These are phyloP conservation scores for Drosophila basisetae DNA, from an alignment of 2,888 invertebrate genomes.

Conservation along the genomic window DNA sequence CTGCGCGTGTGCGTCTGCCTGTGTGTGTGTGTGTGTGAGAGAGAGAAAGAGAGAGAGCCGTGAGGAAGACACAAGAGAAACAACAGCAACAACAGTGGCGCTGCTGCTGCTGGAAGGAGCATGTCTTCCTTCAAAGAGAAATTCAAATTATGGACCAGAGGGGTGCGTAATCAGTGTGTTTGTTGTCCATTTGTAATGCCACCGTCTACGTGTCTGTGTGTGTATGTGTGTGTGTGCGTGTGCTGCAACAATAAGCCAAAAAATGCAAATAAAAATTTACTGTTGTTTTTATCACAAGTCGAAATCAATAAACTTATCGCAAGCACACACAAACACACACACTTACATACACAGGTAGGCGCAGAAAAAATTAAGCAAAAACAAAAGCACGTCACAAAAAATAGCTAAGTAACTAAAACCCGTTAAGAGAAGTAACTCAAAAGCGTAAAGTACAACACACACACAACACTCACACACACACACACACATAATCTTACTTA, in stretches of 20 bases:
- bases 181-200: constrained; percentile 9
- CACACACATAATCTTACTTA: background rate
- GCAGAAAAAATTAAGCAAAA: constrained; percentile 20
- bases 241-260: constrained; percentile 25
- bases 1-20: background rate
- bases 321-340: constrained; percentile 32
- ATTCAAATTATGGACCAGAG: constrained; percentile 84
- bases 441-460: constrained; percentile 24
- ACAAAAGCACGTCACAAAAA: constrained; percentile 11
- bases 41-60: constrained; percentile 3
- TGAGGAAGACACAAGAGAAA: constrained; percentile 10
- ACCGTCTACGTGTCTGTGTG: background rate
- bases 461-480: constrained; percentile 8
- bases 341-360: constrained; percentile 18
- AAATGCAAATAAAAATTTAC: constrained; percentile 4
- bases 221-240: constrained; percentile 7
- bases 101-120: constrained; percentile 47
- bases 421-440: constrained; percentile 33
- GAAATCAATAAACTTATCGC: constrained; percentile 82
- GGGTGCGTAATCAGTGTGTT: constrained; percentile 79
- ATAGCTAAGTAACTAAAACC: constrained; percentile 34
- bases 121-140: constrained; percentile 85
- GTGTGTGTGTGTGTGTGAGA: background rate
- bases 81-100: constrained; percentile 47
- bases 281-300: constrained; percentile 74